phyloP scores from a whole-genome alignment of 2,113 vertebrate genomes.

The Strix aluco region DNA sequence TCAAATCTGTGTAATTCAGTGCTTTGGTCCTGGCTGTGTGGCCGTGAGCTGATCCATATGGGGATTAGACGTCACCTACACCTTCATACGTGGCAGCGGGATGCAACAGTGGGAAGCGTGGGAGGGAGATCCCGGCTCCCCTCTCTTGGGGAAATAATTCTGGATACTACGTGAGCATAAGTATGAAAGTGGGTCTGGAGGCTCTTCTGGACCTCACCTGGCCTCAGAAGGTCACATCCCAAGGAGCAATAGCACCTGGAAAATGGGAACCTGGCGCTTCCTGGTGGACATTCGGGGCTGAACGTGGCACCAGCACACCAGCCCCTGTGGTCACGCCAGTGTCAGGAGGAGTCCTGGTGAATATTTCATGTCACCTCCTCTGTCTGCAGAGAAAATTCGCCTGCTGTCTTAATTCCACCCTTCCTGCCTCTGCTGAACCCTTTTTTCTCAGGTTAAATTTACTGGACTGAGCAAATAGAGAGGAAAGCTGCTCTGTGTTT shows the following conservation, averaged over 20 bases:
- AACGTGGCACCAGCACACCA: not conserved
- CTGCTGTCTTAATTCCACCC: not conserved
- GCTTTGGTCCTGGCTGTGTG: not conserved
- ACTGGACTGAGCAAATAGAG: not conserved
- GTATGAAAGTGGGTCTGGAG: not conserved
- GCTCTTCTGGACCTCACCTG: not conserved
- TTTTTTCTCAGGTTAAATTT: not conserved
- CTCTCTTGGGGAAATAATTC: not conserved
- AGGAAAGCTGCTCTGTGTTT: not conserved
- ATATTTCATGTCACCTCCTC: not conserved
- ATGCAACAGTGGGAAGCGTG: not conserved
- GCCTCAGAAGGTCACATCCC: not conserved
- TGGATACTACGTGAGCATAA: not conserved
- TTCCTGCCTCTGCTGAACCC: not conserved
- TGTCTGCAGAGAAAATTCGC: not conserved
- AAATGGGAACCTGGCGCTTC: not conserved
- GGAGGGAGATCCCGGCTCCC: not conserved
- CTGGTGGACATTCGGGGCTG: not conserved
- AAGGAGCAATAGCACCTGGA: not conserved
- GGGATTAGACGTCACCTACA: not conserved
- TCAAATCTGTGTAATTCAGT: not conserved
- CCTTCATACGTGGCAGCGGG: not conserved
- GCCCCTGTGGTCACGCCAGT: not conserved
- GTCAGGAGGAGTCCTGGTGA: not conserved
- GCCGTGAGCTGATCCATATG: not conserved